Evolutionary conservation across 1,140 invertebrate species (phyloP).

Genomic region (Venustaconcha ellipsiformis): DNA sequence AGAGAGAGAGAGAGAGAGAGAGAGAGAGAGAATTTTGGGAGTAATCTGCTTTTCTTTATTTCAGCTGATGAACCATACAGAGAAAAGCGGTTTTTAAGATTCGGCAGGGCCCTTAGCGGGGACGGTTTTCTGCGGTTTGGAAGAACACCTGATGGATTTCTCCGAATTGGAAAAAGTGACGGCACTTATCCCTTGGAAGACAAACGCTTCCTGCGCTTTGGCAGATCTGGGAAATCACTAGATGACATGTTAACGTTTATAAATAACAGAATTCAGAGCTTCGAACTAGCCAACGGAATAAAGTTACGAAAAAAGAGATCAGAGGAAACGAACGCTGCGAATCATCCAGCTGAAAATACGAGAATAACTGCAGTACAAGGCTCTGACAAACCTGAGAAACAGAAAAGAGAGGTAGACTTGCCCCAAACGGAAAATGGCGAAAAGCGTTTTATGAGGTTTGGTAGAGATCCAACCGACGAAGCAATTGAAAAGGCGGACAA

Average conservation of each 20-base stretch:
- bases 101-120: constrained; percentile 46
- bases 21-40: too few relatives aligned
- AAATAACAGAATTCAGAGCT: constrained; percentile 29
- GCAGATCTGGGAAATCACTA: constrained; percentile 35
- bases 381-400: constrained; percentile 33
- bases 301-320: constrained; percentile 42
- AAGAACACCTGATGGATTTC: constrained; percentile 32
- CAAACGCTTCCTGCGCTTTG: constrained; percentile 61
- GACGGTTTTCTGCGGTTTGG: constrained; percentile 63
- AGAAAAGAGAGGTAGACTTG: constrained; percentile 31
- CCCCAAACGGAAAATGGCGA: constrained; percentile 29
- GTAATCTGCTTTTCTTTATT: constrained; percentile 4
- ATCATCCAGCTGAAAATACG: constrained; percentile 16
- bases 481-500: constrained; percentile 39
- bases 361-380: constrained; percentile 5
- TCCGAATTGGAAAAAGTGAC: constrained; percentile 39
- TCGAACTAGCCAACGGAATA: constrained; percentile 29
- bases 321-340: constrained; percentile 10
- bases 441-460: constrained; percentile 58
- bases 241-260: constrained; percentile 36
- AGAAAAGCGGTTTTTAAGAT: constrained; percentile 58
- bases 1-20: too few relatives aligned
- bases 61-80: constrained; percentile 20
- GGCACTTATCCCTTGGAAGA: constrained; percentile 36
- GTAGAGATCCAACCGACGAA: constrained; percentile 25